Conservation (phyloP, 2,888 invertebrate genomes). For the Acholoe squamosa region DNA sequence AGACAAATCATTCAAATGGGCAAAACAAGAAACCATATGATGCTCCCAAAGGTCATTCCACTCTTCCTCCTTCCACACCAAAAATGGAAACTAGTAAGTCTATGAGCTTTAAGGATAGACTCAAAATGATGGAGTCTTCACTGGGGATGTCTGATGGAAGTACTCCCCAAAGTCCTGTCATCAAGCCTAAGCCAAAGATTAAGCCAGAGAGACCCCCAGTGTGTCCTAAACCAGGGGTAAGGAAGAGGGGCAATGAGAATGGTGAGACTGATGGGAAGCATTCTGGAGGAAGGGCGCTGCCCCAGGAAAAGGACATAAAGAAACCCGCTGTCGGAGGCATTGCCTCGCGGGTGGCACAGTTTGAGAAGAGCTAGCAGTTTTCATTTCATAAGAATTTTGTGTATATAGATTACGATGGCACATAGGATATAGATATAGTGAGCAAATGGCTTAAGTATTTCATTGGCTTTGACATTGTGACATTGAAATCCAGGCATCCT, state of each 20-base stretch:
- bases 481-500: no score
- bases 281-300: neutral
- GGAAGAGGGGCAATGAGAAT: neutral
- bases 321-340: neutral
- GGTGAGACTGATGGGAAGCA: neutral
- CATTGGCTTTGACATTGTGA: no score
- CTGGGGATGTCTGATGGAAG: neutral
- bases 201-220: neutral
- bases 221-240: neutral
- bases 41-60: neutral
- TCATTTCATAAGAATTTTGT: no score
- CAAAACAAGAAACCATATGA: neutral
- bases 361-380: neutral
- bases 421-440: no score
- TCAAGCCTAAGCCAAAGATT: neutral
- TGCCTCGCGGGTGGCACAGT: slow-evolving; percentile 3
- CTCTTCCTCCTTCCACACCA: neutral
- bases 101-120: neutral
- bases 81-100: neutral
- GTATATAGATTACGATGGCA: no score
- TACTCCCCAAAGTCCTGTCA: neutral
- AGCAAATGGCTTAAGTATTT: no score
- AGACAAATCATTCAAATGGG: no score
- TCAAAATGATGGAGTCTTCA: neutral
- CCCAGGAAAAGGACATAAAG: neutral